Base-by-base conservation (phyloP, 2,113 vertebrate genomes). In the Xyliphius kryptos region DNA sequence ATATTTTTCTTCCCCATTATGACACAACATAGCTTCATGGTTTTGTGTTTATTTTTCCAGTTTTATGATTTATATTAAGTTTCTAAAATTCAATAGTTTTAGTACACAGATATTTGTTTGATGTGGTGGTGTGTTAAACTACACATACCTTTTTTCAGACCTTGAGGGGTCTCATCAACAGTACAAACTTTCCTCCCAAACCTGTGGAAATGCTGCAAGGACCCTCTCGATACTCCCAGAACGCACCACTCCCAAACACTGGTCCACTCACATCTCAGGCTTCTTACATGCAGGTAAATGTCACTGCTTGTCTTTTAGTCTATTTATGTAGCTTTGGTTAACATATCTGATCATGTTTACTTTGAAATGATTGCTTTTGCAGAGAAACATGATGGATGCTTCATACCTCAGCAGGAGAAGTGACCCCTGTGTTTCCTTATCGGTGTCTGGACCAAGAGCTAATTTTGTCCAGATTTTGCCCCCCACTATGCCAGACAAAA, bases 91-190 rank as follows among this genome's bases (percentile, higher is more conserved):
- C n/a, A n/a, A n/a, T n/a, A n/a, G n/a, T n/a, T n/a, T n/a, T n/a
- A n/a, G n/a, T n/a, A n/a, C n/a, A n/a, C n/a, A n/a, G n/a, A n/a
- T n/a, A n/a, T n/a, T n/a, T n/a, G n/a, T n/a, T n/a, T n/a, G n/a
- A n/a, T n/a, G n/a, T n/a, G n/a, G n/a, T n/a, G n/a, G n/a, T n/a
- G n/a, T n/a, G n/a, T n/a, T n/a, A n/a, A n/a, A n/a, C n/a, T n/a
- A n/a, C n/a, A n/a, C n/a, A n/a, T n/a, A 5, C 10, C 10, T 43
- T 3, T 43, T n/a, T n/a, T 48, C 40, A 84, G 83, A 78, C 80
- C 49, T 67, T 87, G 55, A 79, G 82, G 69, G 83, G 84, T 5
- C 68, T 85, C 19, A 77, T 86, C 63, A 74, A 78, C 61, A 77
- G 66, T 65, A 75, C 80, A 46, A 77, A 40, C 68, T 81, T 81